A percentile compares a stretch with the other conserved stretches of the same genome.
Evolutionary conservation across 2,888 invertebrate species (phyloP).

Genomic region (Limulus polyphemus): DNA sequence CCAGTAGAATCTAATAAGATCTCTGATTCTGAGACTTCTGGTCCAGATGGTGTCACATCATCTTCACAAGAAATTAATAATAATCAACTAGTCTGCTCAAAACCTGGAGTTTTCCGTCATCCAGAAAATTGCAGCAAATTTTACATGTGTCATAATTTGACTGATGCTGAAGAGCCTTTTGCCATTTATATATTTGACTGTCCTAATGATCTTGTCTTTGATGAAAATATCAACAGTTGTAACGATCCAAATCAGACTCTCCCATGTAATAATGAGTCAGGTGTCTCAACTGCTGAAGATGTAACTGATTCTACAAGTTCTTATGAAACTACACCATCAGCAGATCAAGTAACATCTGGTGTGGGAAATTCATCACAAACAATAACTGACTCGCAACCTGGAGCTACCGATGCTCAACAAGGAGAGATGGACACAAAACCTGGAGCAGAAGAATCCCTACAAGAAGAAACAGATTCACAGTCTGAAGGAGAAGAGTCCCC

Average conservation of each 20-base stretch:
- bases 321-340: background rate
- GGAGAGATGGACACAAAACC: background rate
- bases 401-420: slow-evolving; percentile 1
- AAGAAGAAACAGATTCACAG: background rate
- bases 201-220: slow-evolving; percentile 60
- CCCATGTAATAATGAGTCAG: slow-evolving; percentile 47
- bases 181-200: slow-evolving; percentile 56
- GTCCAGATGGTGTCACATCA: background rate
- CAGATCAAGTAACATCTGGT: slow-evolving; percentile 2
- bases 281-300: background rate
- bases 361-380: background rate
- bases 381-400: background rate
- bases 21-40: background rate
- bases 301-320: background rate
- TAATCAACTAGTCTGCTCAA: slow-evolving; percentile 12
- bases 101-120: slow-evolving; percentile 22
- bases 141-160: slow-evolving; percentile 67
- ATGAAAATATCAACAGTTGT: slow-evolving; percentile 44
- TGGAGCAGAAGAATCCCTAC: background rate
- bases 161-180: slow-evolving; percentile 53
- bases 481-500: background rate
- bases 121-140: slow-evolving; percentile 42
- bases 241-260: slow-evolving; percentile 63
- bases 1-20: slow-evolving; percentile 3
- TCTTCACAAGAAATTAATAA: slow-evolving; percentile 4